Conservation (phyloP, 2,888 invertebrate species). For the Carterocephalus palaemon region DNA sequence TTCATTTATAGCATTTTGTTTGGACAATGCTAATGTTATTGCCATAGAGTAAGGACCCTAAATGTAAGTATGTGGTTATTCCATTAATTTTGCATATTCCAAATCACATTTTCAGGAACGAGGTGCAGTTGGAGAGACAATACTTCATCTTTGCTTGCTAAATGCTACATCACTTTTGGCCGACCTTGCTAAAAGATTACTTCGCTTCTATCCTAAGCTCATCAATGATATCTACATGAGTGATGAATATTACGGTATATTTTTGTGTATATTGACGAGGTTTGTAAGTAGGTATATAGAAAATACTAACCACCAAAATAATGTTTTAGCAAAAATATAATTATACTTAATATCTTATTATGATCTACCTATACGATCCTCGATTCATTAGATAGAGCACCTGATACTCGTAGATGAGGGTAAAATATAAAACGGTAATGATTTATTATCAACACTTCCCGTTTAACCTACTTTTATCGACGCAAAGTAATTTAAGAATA, state of each 20-base stretch:
- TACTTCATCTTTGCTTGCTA: slow-evolving; percentile 95
- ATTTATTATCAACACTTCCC: slow-evolving; percentile 15
- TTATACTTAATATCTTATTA: too few species aligned
- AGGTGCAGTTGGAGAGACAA: slow-evolving; percentile 97
- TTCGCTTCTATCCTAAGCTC: slow-evolving; percentile 95
- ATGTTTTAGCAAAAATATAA: too few species aligned
- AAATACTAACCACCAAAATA: too few species aligned
- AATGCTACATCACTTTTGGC: slow-evolving; percentile 95
- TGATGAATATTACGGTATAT: slow-evolving; percentile 96
- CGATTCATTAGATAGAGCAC: slow-evolving; percentile 13
- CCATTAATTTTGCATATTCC: too few species aligned
- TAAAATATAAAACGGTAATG: slow-evolving; percentile 11
- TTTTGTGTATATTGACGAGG: too few species aligned
- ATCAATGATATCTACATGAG: slow-evolving; percentile 97
- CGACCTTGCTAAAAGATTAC: slow-evolving; percentile 93
- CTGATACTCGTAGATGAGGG: slow-evolving; percentile 3
- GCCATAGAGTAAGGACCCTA: too few species aligned
- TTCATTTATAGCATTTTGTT: too few species aligned
- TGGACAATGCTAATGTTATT: too few species aligned
- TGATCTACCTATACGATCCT: too few species aligned
- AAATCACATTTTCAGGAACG: slow-evolving; percentile 81
- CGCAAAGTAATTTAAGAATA: slow-evolving; percentile 18
- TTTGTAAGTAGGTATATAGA: too few species aligned
- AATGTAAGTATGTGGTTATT: too few species aligned
- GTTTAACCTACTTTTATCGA: slow-evolving; percentile 5